phyloP scores from a whole-genome alignment of 1,140 invertebrate species.

The Dendrolimus punctatus region DNA sequence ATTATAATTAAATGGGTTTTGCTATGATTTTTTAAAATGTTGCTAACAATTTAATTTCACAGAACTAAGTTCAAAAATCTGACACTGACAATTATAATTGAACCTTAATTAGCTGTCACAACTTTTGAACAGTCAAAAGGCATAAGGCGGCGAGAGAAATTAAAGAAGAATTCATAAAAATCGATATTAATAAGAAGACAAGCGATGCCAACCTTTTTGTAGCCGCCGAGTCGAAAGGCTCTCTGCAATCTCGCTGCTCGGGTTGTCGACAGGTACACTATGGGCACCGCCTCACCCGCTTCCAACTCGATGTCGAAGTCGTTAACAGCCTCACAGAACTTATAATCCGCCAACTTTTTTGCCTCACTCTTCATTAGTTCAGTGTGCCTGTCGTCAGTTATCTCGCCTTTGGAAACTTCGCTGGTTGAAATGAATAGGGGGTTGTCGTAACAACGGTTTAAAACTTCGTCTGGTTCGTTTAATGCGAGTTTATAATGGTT shows the following conservation, averaged over 20 bases:
- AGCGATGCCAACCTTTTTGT: constrained; percentile 49
- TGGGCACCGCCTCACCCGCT: constrained; percentile 44
- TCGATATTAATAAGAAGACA: constrained; percentile 12
- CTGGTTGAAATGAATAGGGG: constrained; percentile 36
- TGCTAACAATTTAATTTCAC: constrained; percentile 18
- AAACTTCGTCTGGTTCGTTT: constrained; percentile 33
- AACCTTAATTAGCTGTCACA: constrained; percentile 21
- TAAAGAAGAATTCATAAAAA: constrained; percentile 11
- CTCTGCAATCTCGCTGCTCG: constrained; percentile 53
- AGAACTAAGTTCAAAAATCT: constrained; percentile 11
- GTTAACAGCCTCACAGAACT: constrained; percentile 60
- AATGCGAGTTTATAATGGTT: constrained; percentile 16
- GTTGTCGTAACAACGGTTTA: constrained; percentile 45
- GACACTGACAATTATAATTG: constrained; percentile 11
- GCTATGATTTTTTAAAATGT: too few relatives aligned
- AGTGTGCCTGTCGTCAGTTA: constrained; percentile 37
- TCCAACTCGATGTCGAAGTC: constrained; percentile 59
- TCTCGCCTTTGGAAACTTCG: constrained; percentile 52
- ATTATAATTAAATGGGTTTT: too few relatives aligned
- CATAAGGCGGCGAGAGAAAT: constrained; percentile 8
- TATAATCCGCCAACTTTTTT: constrained; percentile 59
- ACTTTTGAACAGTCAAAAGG: constrained; percentile 19
- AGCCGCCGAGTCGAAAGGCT: constrained; percentile 43
- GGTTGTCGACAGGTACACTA: constrained; percentile 57
- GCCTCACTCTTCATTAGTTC: constrained; percentile 51